Evolutionary conservation across 1,140 invertebrate species (phyloP).

Genomic region (Plodia interpunctella): DNA sequence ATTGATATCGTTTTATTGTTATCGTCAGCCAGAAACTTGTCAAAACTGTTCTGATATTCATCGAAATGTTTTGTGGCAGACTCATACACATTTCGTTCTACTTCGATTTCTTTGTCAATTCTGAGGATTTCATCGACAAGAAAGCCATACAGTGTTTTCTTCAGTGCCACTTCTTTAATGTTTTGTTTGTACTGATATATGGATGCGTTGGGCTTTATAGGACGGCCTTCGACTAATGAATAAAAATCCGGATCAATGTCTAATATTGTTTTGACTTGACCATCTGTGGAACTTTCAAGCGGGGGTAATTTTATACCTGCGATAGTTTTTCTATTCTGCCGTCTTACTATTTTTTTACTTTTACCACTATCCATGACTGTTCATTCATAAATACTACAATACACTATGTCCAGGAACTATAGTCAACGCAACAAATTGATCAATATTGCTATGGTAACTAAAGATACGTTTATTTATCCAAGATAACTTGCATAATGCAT

Average conservation of each 20-base stretch:
- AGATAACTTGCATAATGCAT: neutral
- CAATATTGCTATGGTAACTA: slow-evolving; percentile 54
- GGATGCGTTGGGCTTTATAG: slow-evolving; percentile 76
- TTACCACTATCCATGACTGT: slow-evolving; percentile 18
- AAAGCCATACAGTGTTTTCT: slow-evolving; percentile 77
- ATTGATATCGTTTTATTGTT: slow-evolving; percentile 79
- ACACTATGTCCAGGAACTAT: slow-evolving; percentile 8
- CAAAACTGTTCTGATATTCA: slow-evolving; percentile 78
- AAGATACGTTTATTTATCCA: neutral
- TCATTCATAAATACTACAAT: neutral
- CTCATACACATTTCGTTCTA: slow-evolving; percentile 77
- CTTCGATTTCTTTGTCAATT: slow-evolving; percentile 78
- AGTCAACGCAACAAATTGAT: slow-evolving; percentile 21
- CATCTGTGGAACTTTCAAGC: slow-evolving; percentile 35
- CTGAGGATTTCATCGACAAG: slow-evolving; percentile 78
- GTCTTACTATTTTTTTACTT: slow-evolving; percentile 36
- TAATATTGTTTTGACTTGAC: slow-evolving; percentile 65
- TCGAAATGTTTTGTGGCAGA: slow-evolving; percentile 77
- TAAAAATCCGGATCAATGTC: slow-evolving; percentile 81
- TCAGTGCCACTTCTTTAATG: slow-evolving; percentile 75
- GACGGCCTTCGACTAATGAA: slow-evolving; percentile 76
- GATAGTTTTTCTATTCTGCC: slow-evolving; percentile 31
- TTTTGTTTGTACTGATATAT: slow-evolving; percentile 78
- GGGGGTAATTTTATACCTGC: slow-evolving; percentile 50
- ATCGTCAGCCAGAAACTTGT: slow-evolving; percentile 80